phyloP scores from a whole-genome alignment of 2,888 invertebrate species.

The Hemithea aestivaria region DNA sequence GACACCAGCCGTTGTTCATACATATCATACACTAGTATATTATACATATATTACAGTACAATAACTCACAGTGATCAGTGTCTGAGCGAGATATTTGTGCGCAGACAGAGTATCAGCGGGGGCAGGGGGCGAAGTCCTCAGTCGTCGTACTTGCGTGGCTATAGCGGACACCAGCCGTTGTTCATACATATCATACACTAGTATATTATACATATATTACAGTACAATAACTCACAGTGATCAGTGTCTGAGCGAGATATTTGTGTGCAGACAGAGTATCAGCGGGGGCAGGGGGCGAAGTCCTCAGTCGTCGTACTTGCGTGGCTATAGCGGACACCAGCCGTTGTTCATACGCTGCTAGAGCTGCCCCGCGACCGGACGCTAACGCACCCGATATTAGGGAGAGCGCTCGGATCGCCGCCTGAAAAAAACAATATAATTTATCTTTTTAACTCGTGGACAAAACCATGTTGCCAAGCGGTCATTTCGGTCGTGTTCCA shows the following conservation, averaged over 20 bases:
- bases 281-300: constrained; percentile 30
- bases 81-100: constrained; percentile 62
- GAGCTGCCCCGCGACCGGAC: constrained; percentile 67
- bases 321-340: constrained; percentile 81
- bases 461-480: no score
- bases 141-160: constrained; percentile 81
- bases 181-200: no score
- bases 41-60: no score
- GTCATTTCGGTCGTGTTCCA: no score
- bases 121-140: constrained; percentile 46
- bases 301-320: constrained; percentile 80
- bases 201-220: no score
- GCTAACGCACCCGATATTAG: constrained; percentile 84
- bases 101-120: constrained; percentile 52
- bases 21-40: no score
- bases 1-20: no score
- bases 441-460: background rate
- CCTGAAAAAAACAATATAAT: constrained; percentile 34
- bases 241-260: constrained; percentile 59
- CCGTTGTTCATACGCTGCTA: constrained; percentile 82
- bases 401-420: constrained; percentile 80
- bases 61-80: constrained; percentile 55
- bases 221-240: constrained; percentile 42
- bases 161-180: constrained; percentile 83
- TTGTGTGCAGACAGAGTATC: constrained; percentile 65